Base-by-base conservation (phyloP, 2,888 invertebrate genomes). In the Andrena bucephala region DNA sequence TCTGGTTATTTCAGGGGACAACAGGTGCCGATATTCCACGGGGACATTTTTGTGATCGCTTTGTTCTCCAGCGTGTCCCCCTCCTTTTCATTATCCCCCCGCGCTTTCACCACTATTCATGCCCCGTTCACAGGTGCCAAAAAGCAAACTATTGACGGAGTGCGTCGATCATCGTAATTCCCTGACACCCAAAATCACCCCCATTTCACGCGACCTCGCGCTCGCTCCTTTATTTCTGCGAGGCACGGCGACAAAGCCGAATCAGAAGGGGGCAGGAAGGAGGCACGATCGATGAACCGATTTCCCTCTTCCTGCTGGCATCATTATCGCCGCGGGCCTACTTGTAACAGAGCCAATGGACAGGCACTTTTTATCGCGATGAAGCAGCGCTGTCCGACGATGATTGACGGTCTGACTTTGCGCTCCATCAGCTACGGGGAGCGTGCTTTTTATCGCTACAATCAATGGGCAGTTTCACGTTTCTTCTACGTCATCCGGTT, bases 11-110 rank as follows among this genome's bases (percentile, higher is more conserved):
- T 69, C 66, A 36, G 10, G 50, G 63, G 71, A 84, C 84, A 84
- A 84, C 84, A 83, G 84, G 75, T 83, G 84, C 79, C 74, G 65
- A 71, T 83, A 74, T 78, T 78, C 68, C 71, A 57, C 69, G 68
- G 33, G 67, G 59, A 70, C 71, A 81, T 85, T 77, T 77, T 74
- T 65, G 36, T 36, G 31, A 52, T 71, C 20, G 65, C 66, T 60
- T 71, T 69, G 83, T 74, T 33, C 77, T 42, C 73, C 67, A 20
- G 13, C 31, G 42, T 27, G 27, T 42, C 54, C n/a, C n/a, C 33
- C 24, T 16, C 62, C 57, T 50, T 79, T 76, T 69, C 66, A 57
- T 62, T 8, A 50, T 63, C 50, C 36, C 13, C 8, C 13, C 7
- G n/a, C 66, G n/a, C 13, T 59, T 48, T 69, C 70, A 5, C 57